Percentiles rank a stretch among this genome's conserved stretches.
phyloP scores from a whole-genome alignment of 1,140 invertebrate genomes.

The Drosophila saltans region DNA sequence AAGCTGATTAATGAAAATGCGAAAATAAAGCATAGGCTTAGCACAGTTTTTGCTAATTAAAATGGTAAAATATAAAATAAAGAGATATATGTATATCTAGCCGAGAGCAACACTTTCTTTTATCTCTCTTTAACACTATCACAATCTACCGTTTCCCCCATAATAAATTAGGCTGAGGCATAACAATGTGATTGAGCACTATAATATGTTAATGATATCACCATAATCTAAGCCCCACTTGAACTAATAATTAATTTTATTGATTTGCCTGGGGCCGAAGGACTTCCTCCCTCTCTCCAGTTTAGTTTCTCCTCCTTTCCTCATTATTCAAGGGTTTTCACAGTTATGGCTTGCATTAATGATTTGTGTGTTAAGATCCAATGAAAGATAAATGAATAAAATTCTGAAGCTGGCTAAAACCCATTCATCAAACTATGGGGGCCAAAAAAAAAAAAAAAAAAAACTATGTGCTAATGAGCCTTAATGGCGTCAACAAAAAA shows the following conservation, averaged over 20 bases:
- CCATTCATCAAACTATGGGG: slow-evolving; percentile 1
- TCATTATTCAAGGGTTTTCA: too few relatives aligned
- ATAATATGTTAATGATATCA: slow-evolving; percentile 60
- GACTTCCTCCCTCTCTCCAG: slow-evolving; percentile 31
- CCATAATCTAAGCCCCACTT: slow-evolving; percentile 28
- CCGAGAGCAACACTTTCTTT: not conserved
- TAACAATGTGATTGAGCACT: slow-evolving; percentile 29
- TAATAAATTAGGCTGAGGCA: not conserved
- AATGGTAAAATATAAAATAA: slow-evolving; percentile 44
- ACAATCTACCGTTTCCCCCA: not conserved
- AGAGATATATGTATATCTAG: not conserved
- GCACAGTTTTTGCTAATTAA: slow-evolving; percentile 62
- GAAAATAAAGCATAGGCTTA: slow-evolving; percentile 54
- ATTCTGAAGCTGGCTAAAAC: slow-evolving; percentile 1
- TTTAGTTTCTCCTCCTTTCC: slow-evolving; percentile 13
- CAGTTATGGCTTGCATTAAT: slow-evolving; percentile 34
- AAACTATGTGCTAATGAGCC: slow-evolving; percentile 60
- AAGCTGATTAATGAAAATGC: slow-evolving; percentile 66
- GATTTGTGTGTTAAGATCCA: slow-evolving; percentile 19
- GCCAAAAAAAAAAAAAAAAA: not conserved
- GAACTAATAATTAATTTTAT: slow-evolving; percentile 74
- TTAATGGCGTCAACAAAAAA: slow-evolving; percentile 64
- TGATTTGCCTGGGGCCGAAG: slow-evolving; percentile 37
- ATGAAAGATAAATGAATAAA: slow-evolving; percentile 11
- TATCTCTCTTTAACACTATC: not conserved